Evolutionary conservation across 2,888 invertebrate species (phyloP).

Genomic region (Oscheius myriophilus): DNA sequence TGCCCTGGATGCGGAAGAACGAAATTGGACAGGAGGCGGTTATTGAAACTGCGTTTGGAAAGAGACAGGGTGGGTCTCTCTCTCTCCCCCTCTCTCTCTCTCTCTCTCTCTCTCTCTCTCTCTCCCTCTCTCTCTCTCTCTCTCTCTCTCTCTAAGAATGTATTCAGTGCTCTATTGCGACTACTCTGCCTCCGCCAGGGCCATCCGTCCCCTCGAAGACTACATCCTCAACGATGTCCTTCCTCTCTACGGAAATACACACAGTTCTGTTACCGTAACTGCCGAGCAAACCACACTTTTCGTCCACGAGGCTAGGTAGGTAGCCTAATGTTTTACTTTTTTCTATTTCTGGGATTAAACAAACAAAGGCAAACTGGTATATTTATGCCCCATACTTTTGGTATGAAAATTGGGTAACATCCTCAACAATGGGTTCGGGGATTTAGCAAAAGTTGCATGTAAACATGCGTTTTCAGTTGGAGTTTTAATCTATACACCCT

Average conservation of each 20-base stretch:
- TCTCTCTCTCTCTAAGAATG: not conserved
- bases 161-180: slow-evolving; percentile 55
- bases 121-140: slow-evolving; percentile 15
- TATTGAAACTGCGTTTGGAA: slow-evolving; percentile 44
- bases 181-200: slow-evolving; percentile 56
- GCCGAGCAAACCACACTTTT: slow-evolving; percentile 87
- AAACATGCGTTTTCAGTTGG: too few relatives aligned
- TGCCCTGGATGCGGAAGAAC: slow-evolving; percentile 44
- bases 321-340: not conserved
- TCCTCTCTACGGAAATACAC: slow-evolving; percentile 85
- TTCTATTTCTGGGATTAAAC: too few relatives aligned
- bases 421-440: too few relatives aligned
- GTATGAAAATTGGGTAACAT: too few relatives aligned
- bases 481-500: too few relatives aligned
- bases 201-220: slow-evolving; percentile 50
- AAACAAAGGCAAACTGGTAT: too few relatives aligned
- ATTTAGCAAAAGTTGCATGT: too few relatives aligned
- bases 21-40: slow-evolving; percentile 42
- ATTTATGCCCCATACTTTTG: too few relatives aligned
- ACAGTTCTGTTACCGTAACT: slow-evolving; percentile 84
- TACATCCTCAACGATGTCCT: slow-evolving; percentile 71
- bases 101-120: too few relatives aligned
- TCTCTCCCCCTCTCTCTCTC: slow-evolving; percentile 11
- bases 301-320: slow-evolving; percentile 77
- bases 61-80: slow-evolving; percentile 34